These are phyloP conservation scores for Chymomyza caudatula DNA, from an alignment of 2,888 invertebrate species.

Conservation along the genomic window DNA sequence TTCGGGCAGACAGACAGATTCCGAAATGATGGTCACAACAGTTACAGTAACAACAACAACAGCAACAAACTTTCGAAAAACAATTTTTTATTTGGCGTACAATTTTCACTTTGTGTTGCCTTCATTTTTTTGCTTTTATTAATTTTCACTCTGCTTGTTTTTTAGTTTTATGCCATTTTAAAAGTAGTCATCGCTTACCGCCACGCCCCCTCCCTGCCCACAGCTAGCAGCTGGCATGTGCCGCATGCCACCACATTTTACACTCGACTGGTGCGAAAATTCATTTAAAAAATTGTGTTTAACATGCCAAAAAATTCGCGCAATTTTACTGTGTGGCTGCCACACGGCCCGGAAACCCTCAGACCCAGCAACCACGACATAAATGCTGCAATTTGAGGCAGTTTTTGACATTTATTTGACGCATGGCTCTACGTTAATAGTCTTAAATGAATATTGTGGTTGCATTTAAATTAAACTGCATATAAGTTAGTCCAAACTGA, in stretches of 20 bases:
- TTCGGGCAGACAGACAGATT: constrained; percentile 31
- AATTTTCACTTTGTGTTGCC: constrained; percentile 53
- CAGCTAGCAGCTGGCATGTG: neutral
- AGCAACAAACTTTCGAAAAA: constrained; percentile 57
- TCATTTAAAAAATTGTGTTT: constrained; percentile 67
- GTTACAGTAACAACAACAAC: constrained; percentile 24
- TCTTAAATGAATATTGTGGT: constrained; percentile 4
- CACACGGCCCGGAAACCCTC: constrained; percentile 16
- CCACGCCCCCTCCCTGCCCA: neutral
- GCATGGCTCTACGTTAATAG: constrained; percentile 63
- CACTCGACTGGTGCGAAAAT: constrained; percentile 76
- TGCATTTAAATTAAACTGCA: neutral
- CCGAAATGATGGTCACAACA: constrained; percentile 49
- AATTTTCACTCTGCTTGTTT: constrained; percentile 21
- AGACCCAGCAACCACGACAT: neutral
- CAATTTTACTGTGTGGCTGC: constrained; percentile 52
- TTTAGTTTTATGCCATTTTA: constrained; percentile 63
- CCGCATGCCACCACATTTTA: constrained; percentile 70
- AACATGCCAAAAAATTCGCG: constrained; percentile 49
- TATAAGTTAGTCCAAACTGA: neutral
- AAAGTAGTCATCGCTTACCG: constrained; percentile 42
- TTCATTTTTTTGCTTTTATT: constrained; percentile 39
- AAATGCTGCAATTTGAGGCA: constrained; percentile 55
- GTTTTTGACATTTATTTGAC: constrained; percentile 75
- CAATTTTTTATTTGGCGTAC: constrained; percentile 52